Conservation (phyloP, 2,888 invertebrate species). For the Glaucopsyche alexis region DNA sequence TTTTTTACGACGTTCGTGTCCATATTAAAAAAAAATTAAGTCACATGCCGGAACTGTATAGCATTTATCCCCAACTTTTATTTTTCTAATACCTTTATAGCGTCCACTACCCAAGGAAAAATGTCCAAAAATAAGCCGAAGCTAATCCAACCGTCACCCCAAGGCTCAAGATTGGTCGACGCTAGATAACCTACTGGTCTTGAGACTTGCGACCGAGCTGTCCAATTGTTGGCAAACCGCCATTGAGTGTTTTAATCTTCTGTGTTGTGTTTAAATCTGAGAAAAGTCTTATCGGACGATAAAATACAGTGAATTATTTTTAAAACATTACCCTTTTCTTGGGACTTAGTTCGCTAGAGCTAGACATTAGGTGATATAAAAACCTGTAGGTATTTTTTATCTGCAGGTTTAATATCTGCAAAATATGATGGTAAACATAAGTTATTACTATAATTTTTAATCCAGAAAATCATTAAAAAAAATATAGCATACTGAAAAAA, state of each 20-base stretch:
- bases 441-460: too few species aligned
- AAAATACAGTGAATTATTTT: constrained; percentile 9
- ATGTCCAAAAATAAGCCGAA: neutral
- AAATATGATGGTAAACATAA: too few species aligned
- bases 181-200: neutral
- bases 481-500: too few species aligned
- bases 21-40: too few species aligned
- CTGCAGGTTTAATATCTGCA: too few species aligned
- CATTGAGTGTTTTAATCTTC: constrained; percentile 6
- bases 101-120: neutral
- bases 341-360: neutral
- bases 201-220: constrained; percentile 7
- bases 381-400: too few species aligned
- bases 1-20: too few species aligned
- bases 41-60: too few species aligned
- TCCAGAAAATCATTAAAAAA: too few species aligned
- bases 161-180: constrained; percentile 17
- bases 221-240: constrained; percentile 10
- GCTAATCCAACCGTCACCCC: constrained; percentile 6
- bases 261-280: too few species aligned
- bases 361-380: neutral
- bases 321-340: neutral
- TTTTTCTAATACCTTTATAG: too few species aligned
- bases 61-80: too few species aligned
- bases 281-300: neutral